Evolutionary conservation across 2,113 vertebrate species (phyloP).

Genomic region (Edolisoma coerulescens): DNA sequence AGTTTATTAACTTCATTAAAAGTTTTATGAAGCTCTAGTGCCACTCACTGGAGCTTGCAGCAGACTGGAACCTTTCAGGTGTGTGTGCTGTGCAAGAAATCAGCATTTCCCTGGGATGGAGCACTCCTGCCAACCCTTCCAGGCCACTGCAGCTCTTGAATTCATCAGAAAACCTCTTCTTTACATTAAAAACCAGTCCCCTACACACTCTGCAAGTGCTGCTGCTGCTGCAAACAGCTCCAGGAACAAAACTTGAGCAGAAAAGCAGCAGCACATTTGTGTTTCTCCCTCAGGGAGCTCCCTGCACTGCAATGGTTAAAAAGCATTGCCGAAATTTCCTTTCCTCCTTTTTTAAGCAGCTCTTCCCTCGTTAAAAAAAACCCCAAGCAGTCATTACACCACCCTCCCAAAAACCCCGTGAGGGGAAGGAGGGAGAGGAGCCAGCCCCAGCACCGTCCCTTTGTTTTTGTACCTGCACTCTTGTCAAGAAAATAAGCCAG

Average conservation of each 20-base stretch:
- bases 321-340: background rate
- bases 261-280: background rate
- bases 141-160: background rate
- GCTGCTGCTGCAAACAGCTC: background rate
- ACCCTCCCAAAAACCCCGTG: background rate
- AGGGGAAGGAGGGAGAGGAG: background rate
- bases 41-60: background rate
- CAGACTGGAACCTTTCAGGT: background rate
- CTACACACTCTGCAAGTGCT: rapidly evolving
- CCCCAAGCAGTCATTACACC: background rate
- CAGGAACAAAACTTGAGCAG: background rate
- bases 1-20: background rate
- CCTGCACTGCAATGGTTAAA: background rate
- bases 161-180: background rate
- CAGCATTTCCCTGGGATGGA: background rate
- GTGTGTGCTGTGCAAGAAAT: too few species aligned
- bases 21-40: background rate
- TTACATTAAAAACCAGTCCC: background rate
- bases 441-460: background rate
- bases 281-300: background rate
- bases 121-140: background rate
- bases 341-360: background rate
- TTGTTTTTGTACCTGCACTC: conserved; percentile 82
- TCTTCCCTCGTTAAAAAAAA: background rate
- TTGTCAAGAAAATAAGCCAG: conserved; percentile 97